Evolutionary conservation across 2,113 vertebrate genomes (phyloP).

Genomic region (Cynopterus brachyotis): DNA sequence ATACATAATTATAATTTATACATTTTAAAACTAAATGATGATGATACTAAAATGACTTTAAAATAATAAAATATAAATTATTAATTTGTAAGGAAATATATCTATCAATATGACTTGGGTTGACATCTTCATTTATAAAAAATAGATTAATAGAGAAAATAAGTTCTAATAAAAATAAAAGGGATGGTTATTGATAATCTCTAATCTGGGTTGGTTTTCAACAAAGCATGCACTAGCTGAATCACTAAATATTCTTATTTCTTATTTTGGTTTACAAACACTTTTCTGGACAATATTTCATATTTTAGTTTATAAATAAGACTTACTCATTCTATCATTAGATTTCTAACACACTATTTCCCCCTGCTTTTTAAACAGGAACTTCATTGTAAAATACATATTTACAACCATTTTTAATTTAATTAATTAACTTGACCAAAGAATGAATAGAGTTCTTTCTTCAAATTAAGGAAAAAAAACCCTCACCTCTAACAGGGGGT

Average conservation of each 20-base stretch:
- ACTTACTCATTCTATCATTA: not conserved
- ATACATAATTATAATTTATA: not conserved
- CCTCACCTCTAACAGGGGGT: constrained; percentile 84
- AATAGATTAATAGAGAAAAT: not conserved
- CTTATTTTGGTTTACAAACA: not conserved
- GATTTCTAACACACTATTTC: not conserved
- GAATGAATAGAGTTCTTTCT: not conserved
- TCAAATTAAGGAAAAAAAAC: constrained; percentile 48
- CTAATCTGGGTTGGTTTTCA: not conserved
- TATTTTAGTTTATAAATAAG: not conserved
- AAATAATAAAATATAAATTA: not conserved
- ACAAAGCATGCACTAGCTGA: not conserved
- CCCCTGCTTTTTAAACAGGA: not conserved
- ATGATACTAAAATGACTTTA: not conserved
- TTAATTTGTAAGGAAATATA: not conserved
- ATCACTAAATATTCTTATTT: not conserved
- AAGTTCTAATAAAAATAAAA: not conserved
- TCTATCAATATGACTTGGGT: not conserved
- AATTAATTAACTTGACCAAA: not conserved
- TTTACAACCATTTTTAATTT: not conserved
- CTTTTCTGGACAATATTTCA: not conserved
- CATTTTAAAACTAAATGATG: not conserved
- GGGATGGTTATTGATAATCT: not conserved
- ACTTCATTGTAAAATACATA: not conserved
- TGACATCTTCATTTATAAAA: not conserved